A percentile compares a stretch with the other conserved stretches of the same genome.
phyloP scores from a whole-genome alignment of 2,113 vertebrate genomes.

The Hemiprocne comata region DNA sequence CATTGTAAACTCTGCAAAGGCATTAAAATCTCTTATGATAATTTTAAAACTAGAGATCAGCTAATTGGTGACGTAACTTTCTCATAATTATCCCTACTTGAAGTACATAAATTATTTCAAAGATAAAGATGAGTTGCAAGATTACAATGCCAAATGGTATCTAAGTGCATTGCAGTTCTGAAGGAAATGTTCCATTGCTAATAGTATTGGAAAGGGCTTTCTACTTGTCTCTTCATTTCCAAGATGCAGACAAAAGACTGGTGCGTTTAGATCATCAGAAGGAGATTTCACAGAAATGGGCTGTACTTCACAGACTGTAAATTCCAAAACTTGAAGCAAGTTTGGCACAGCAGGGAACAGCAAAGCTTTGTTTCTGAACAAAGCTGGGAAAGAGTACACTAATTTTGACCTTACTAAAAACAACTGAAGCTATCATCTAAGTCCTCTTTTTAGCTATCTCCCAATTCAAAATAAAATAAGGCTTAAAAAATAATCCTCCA shows the following conservation, averaged over 20 bases:
- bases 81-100: background rate
- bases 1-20: constrained; percentile 26
- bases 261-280: background rate
- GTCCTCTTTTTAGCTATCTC: constrained; percentile 48
- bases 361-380: constrained; percentile 43
- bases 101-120: constrained; percentile 23
- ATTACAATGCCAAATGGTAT: constrained; percentile 3
- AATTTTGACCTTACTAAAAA: constrained; percentile 50
- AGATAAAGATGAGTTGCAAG: constrained; percentile 17
- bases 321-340: constrained; percentile 37
- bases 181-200: background rate
- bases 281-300: background rate
- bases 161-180: background rate
- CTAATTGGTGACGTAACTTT: background rate
- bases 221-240: constrained; percentile 24
- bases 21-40: background rate
- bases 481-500: constrained; percentile 47
- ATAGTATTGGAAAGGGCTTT: constrained; percentile 63
- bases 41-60: constrained; percentile 21
- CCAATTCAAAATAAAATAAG: constrained; percentile 37
- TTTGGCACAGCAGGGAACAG: constrained; percentile 37
- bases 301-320: constrained; percentile 10
- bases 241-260: constrained; percentile 8
- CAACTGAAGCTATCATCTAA: constrained; percentile 28
- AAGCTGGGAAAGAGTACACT: constrained; percentile 25